Conservation (phyloP, 2,888 invertebrate genomes). For the Philereme transversata region DNA sequence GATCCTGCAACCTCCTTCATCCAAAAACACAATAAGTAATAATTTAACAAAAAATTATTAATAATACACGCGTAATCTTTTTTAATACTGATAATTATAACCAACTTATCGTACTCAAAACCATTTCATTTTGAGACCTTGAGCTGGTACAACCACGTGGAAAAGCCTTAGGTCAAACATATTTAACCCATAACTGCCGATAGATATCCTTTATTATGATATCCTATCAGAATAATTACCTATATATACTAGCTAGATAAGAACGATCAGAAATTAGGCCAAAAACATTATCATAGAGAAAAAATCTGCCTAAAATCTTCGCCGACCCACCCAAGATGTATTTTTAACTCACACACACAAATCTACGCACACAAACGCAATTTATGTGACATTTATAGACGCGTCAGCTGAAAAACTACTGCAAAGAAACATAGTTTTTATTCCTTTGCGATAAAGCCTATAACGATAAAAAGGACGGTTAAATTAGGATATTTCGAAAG, state of each 20-base stretch:
- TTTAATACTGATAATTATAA: too few species aligned
- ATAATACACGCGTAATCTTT: too few species aligned
- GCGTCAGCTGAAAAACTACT: conserved; percentile 74
- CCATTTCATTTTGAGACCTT: too few species aligned
- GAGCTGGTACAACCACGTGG: not conserved
- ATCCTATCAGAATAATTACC: too few species aligned
- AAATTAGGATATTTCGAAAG: conserved; percentile 81
- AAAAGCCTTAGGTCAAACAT: not conserved
- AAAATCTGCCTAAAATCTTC: conserved; percentile 63
- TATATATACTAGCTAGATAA: not conserved
- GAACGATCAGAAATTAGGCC: conserved; percentile 35
- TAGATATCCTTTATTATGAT: not conserved
- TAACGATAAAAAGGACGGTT: conserved; percentile 44
- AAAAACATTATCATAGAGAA: conserved; percentile 51
- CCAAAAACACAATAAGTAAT: too few species aligned
- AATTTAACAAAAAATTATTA: too few species aligned
- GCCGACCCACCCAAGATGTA: conserved; percentile 68
- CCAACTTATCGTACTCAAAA: too few species aligned
- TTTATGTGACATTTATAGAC: conserved; percentile 72
- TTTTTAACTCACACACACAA: conserved; percentile 71
- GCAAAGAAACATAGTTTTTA: conserved; percentile 51
- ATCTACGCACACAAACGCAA: conserved; percentile 52
- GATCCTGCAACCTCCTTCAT: too few species aligned
- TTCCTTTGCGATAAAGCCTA: conserved; percentile 39
- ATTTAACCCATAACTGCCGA: not conserved